A percentile compares a stretch with the other conserved stretches of the same genome.
Evolutionary conservation across 2,888 invertebrate species (phyloP).

Genomic region (Drosophila austrosaltans): DNA sequence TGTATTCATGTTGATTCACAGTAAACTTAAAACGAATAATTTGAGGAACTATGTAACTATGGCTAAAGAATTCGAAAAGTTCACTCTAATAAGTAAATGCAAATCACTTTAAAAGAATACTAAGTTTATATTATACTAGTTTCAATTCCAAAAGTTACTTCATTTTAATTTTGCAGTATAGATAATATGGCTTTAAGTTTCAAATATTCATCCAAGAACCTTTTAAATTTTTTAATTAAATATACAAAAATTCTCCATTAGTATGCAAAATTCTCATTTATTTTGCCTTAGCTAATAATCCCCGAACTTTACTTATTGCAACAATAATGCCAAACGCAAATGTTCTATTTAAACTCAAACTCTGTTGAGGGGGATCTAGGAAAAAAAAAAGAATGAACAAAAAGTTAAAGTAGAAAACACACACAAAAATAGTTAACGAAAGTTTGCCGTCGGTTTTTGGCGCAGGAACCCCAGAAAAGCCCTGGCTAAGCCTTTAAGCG

Average conservation of each 20-base stretch:
- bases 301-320: constrained; percentile 4
- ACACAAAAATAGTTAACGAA: constrained; percentile 37
- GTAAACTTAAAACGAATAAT: background rate
- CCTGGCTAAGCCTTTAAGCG: constrained; percentile 38
- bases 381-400: constrained; percentile 10
- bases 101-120: too few species aligned
- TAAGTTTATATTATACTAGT: too few species aligned
- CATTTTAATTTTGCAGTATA: too few species aligned
- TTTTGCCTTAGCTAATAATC: background rate
- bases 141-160: too few species aligned
- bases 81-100: too few species aligned
- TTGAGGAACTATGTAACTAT: background rate
- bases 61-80: too few species aligned
- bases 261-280: constrained; percentile 3
- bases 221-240: background rate
- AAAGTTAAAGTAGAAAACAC: constrained; percentile 21
- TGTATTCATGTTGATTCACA: background rate
- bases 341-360: background rate
- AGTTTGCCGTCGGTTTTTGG: constrained; percentile 35
- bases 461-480: background rate
- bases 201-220: background rate
- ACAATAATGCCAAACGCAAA: constrained; percentile 1
- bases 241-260: background rate
- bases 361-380: background rate
- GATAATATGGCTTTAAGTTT: too few species aligned